Conservation (phyloP, 2,113 vertebrate species). For the Pristiophorus japonicus region DNA sequence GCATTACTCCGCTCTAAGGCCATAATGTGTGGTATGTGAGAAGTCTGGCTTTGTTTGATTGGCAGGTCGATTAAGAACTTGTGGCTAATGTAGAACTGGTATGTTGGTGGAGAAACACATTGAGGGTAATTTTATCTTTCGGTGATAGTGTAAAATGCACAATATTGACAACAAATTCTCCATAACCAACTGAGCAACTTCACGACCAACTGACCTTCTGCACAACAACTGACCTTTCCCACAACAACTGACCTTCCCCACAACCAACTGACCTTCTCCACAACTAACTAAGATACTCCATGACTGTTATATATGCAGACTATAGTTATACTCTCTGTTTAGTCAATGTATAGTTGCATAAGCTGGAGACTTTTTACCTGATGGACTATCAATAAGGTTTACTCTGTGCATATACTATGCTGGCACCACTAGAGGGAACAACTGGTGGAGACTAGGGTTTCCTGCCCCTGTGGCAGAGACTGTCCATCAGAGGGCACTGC, state of each 20-base stretch:
- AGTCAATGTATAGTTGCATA: too few species aligned
- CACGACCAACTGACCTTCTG: not conserved
- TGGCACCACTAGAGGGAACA: too few species aligned
- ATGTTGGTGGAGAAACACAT: not conserved
- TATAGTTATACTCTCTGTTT: too few species aligned
- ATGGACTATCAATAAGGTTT: too few species aligned
- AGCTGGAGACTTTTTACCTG: too few species aligned
- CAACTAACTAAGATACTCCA: too few species aligned
- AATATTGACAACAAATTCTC: not conserved
- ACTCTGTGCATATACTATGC: too few species aligned
- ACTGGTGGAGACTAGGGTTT: too few species aligned
- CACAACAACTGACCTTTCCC: not conserved
- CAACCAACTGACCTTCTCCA: not conserved
- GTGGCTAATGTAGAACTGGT: not conserved
- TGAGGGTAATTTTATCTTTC: not conserved
- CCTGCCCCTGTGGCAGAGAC: too few species aligned
- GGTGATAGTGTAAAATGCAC: not conserved
- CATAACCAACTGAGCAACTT: too few species aligned
- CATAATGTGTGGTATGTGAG: not conserved
- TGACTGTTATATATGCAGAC: too few species aligned
- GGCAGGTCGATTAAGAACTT: not conserved
- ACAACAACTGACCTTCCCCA: not conserved
- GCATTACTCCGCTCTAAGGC: not conserved
- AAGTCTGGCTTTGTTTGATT: not conserved
- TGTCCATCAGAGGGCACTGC: too few species aligned